Evolutionary conservation across 2,113 vertebrate genomes (phyloP), one percentile per base, ranked within the genome.

Genomic region (Neolamprologus brichardi): DNA sequence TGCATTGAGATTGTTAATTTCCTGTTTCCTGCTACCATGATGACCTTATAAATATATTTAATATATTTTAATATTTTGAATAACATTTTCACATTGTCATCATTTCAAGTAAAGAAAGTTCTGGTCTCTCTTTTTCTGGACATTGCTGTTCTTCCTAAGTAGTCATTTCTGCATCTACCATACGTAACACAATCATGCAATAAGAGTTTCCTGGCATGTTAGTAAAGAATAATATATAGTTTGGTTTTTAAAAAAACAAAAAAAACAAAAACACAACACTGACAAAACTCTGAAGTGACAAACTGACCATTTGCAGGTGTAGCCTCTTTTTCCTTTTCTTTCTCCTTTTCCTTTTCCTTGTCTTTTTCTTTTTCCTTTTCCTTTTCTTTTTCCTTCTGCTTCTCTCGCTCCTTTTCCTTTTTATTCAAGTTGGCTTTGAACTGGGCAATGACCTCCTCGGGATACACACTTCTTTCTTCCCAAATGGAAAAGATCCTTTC

Each of bases 401-500:
- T 92, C 86, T 95, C 94, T n/a, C 90, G 62, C 17, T 94, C 93
- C 52, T 90, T 92, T 32, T 96, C 96, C 87, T 95, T 96, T 92
- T 95, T 96, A 86, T 89, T 94, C 18, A 97, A 88, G 83, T 95
- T 95, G 88, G 96, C 93, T 91, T 97, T 98, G 8, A 99, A 95
- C 23, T 97, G 95, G 46, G 96, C 11, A 84, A 99, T 98, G 79
- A 98, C 97, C 81, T 99, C 98, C 92, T 98, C 98, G 0, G 97
- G 97, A 88, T 99, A 99, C 70, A 99, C 98, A 1, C 97, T 99
- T 79, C 99, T 96, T 90, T 99, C 98, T 94, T 99, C 98, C 99
- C 98, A 99, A 90, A 99, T 99, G 56, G 97, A 96, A 94, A 99
- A 98, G 91, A 99, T 99, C 86, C 99, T 97, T 60, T 99, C 99